Evolutionary conservation across 2,797 vertebrate genomes (phyloP), one percentile per base, ranked within the genome.

Genomic region (Babyrousa celebensis): DNA sequence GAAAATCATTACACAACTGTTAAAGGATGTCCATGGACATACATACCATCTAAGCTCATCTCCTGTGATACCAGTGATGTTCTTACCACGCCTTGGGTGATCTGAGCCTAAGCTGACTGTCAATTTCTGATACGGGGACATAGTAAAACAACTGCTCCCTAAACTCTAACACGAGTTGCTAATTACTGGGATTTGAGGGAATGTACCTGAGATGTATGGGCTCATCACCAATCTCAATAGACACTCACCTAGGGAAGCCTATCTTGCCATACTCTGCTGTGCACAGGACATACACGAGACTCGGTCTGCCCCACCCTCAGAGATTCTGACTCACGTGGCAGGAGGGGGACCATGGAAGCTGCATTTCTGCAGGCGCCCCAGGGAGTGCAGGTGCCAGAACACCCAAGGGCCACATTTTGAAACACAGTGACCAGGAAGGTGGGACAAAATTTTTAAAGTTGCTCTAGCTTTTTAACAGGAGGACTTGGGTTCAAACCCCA

Each of bases 1-100:
- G 86, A 87, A 96, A 96, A 63, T 83, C 85, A 83, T 92, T 74
- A 94, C 3, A 25, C 60, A 75, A 67, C 63, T 71, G 85, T 71
- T 72, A 80, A 80, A 78, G 52, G 16, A 84, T 40, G n/a, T 32
- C 36, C 32, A 67, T 9, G 27, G 36, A 62, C 36, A 84, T 72
- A 71, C 36, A 84, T 77, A 71, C 27, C 54, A 77, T 85, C 25
- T 72, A 79, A 91, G 91, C 58, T 96, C 63, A 83, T 60, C 27
- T 90, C n/a, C 54, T 18, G 68, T 72, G 60, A 91, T 65, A 32
- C 20, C 16, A 70, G 67, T 67, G n/a, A 82, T 75, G 75, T 40
- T 89, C 58, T 85, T 72, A 70, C 23, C 72, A 82, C 10, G 68
- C 7, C 82, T 48, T 84, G 17, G 63, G 72, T 71, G 75, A 92